A percentile compares a stretch with the other conserved stretches of the same genome.
Evolutionary conservation across 2,888 invertebrate genomes (phyloP).

Genomic region (Gandaritis pyraliata): DNA sequence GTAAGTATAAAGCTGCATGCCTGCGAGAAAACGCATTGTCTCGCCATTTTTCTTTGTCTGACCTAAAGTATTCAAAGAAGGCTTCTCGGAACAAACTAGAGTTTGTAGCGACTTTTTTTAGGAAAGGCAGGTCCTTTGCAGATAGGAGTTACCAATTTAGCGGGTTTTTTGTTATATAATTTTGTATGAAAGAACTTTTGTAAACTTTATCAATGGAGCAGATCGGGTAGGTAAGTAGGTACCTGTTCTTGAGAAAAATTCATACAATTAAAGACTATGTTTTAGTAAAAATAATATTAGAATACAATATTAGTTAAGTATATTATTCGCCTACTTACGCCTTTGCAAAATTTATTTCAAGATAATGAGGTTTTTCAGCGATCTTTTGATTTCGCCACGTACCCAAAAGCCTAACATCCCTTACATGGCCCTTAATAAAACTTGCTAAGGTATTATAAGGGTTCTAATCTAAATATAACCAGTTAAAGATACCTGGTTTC

Average conservation of each 20-base stretch:
- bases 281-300: no score
- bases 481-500: slow-evolving; percentile 8
- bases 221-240: no score
- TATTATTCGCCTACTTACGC: no score
- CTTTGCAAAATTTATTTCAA: no score
- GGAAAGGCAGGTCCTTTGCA: not conserved
- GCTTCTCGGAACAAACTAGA: slow-evolving; percentile 3
- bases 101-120: not conserved
- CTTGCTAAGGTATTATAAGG: slow-evolving; percentile 26
- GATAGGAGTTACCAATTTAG: no score
- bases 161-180: no score
- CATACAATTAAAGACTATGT: no score
- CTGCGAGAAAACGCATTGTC: slow-evolving; percentile 51
- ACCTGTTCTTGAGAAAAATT: no score
- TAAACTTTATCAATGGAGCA: no score
- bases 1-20: slow-evolving; percentile 67
- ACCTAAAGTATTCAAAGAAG: slow-evolving; percentile 21
- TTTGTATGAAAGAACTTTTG: no score
- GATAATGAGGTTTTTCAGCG: slow-evolving; percentile 16
- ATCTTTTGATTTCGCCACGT: slow-evolving; percentile 30
- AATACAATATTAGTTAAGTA: no score
- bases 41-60: slow-evolving; percentile 41
- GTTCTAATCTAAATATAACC: slow-evolving; percentile 20
- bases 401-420: slow-evolving; percentile 27
- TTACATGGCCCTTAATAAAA: slow-evolving; percentile 43